These are phyloP conservation scores for Sebastes itinus DNA, from an alignment of 2,797 vertebrate genomes.

Conservation along the genomic window DNA sequence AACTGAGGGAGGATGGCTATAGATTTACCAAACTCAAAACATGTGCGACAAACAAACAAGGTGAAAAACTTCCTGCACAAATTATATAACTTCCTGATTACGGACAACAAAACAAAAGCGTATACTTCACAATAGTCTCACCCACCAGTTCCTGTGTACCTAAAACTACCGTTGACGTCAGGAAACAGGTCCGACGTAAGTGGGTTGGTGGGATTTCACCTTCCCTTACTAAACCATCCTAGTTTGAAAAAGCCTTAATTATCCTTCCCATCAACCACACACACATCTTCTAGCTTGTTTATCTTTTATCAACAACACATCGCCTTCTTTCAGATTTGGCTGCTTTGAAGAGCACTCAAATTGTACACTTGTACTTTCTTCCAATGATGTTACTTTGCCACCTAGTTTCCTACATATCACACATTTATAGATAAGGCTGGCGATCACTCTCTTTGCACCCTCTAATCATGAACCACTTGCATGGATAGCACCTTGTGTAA, in stretches of 20 bases:
- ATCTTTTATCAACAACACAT: no score
- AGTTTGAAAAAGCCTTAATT: background rate
- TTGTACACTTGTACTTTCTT: background rate
- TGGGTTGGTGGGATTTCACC: background rate
- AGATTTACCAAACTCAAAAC: background rate
- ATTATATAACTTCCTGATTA: background rate
- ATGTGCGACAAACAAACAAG: background rate
- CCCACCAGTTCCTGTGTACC: background rate
- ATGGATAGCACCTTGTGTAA: background rate
- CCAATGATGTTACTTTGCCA: background rate
- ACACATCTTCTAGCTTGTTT: background rate
- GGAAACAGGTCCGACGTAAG: background rate
- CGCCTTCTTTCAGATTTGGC: background rate
- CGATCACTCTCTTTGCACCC: background rate
- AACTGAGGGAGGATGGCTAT: background rate
- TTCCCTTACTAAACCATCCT: background rate
- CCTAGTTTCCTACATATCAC: background rate
- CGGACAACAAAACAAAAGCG: background rate
- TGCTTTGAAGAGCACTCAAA: background rate
- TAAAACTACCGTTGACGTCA: background rate
- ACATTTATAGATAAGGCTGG: background rate
- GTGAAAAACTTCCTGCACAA: background rate
- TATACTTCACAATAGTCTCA: background rate
- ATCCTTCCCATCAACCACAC: background rate
- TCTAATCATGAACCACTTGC: background rate